Evolutionary conservation across 2,113 vertebrate genomes (phyloP).

Genomic region (Galbula dea): DNA sequence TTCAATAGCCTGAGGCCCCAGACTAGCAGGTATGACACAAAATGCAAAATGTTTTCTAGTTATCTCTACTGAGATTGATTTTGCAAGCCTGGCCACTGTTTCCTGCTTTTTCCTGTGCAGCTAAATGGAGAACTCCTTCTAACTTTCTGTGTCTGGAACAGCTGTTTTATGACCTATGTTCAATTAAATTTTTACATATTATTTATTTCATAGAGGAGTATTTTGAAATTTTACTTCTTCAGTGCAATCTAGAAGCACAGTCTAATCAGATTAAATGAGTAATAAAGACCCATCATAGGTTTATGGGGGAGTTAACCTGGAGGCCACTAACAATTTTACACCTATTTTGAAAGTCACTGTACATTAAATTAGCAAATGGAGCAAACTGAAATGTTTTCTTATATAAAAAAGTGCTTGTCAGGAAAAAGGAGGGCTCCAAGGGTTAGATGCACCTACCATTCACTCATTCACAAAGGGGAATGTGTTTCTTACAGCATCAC

Average conservation of each 20-base stretch:
- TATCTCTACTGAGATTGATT: background rate
- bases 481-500: conserved; percentile 57
- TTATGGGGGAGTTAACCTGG: background rate
- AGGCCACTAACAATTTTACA: background rate
- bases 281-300: background rate
- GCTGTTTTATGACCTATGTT: background rate
- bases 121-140: background rate
- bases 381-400: conserved; percentile 11
- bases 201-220: background rate
- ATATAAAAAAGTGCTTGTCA: conserved; percentile 31
- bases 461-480: conserved; percentile 57
- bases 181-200: background rate
- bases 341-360: background rate
- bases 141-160: background rate
- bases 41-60: background rate
- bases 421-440: background rate
- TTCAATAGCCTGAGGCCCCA: background rate
- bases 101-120: background rate
- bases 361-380: background rate
- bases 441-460: conserved; percentile 49
- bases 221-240: background rate
- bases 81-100: background rate
- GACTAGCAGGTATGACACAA: background rate
- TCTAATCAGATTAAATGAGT: background rate
- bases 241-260: background rate